A percentile compares a stretch with the other conserved stretches of the same genome.
Evolutionary conservation across 2,113 vertebrate genomes (phyloP).

Genomic region (Nannobrachium achirus): DNA sequence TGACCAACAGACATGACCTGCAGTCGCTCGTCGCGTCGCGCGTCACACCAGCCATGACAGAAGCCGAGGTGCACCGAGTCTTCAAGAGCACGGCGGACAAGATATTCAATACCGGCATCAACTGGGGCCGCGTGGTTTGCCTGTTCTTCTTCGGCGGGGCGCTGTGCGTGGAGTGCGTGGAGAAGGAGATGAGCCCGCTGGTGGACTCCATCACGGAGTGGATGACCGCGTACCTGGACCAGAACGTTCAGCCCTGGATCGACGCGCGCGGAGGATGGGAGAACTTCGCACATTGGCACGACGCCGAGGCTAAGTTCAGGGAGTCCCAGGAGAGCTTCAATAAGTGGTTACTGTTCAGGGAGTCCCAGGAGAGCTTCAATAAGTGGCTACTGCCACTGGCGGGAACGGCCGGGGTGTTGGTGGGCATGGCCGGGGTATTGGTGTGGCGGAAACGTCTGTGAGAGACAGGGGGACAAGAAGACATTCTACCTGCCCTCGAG

Average conservation of each 20-base stretch:
- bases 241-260: constrained; percentile 95
- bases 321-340: too few relatives aligned
- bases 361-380: too few relatives aligned
- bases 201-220: constrained; percentile 91
- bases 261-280: constrained; percentile 97
- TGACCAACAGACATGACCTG: constrained; percentile 94
- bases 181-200: constrained; percentile 96
- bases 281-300: too few relatives aligned
- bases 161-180: constrained; percentile 94
- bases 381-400: too few relatives aligned
- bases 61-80: constrained; percentile 96
- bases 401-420: too few relatives aligned
- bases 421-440: too few relatives aligned
- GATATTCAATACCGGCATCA: constrained; percentile 96
- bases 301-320: too few relatives aligned
- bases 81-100: constrained; percentile 97
- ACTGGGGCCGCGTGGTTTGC: constrained; percentile 98
- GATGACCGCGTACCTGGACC: constrained; percentile 97
- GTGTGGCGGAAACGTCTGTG: too few relatives aligned
- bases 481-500: too few relatives aligned
- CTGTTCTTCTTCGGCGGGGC: constrained; percentile 97
- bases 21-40: constrained; percentile 95
- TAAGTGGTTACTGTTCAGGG: too few relatives aligned
- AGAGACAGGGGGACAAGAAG: too few relatives aligned
- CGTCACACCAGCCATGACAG: constrained; percentile 92